Base-by-base conservation (phyloP, 2,888 invertebrate genomes). In the Dicyrtomina minuta region DNA sequence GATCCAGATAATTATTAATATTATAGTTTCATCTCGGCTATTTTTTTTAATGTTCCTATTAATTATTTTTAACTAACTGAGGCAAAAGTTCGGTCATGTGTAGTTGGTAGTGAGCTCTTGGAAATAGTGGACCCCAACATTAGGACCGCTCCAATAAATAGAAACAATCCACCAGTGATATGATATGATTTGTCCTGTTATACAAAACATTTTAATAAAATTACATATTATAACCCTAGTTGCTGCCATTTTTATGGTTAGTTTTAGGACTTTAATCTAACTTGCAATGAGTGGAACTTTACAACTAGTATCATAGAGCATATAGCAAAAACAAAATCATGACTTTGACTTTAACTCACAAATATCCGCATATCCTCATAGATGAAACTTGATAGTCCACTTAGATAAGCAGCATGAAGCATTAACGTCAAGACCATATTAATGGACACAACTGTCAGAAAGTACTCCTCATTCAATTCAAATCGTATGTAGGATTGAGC, bases 131-230 rank as follows among this genome's bases (percentile, higher is more conserved):
- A 17, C 5, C 20, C 53, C 41, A 53, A 15, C 41, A 53, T 22
- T 0, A 64, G 51, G 5, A 17, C 41, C 12, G 22, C 64, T 15
- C 53, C 64, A 24, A 55, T 24, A 22, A 64, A 39, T 15, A 53
- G 53, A 15, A 64, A 64, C 8, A 64, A 6, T 1, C 64, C 51
- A 1, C 51, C 64, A 24, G 51, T 51, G 6, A 64, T n/a, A 41
- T 64, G 64, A 20, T 41, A 64, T 0, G 64, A 51, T n/a, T 64
- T 64, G 53, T 64, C 64, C 61, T 61, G 4, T 51, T 17, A 4
- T 17, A 10, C 22, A 51, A 51, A n/a, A n/a, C n/a, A n/a, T n/a
- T n/a, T n/a, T n/a, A n/a, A n/a, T n/a, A n/a, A n/a, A n/a, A n/a
- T n/a, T n/a, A n/a, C n/a, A n/a, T n/a, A n/a, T n/a, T n/a, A n/a